Evolutionary conservation across 2,797 vertebrate species (phyloP).

Genomic region (Perodicticus potto): DNA sequence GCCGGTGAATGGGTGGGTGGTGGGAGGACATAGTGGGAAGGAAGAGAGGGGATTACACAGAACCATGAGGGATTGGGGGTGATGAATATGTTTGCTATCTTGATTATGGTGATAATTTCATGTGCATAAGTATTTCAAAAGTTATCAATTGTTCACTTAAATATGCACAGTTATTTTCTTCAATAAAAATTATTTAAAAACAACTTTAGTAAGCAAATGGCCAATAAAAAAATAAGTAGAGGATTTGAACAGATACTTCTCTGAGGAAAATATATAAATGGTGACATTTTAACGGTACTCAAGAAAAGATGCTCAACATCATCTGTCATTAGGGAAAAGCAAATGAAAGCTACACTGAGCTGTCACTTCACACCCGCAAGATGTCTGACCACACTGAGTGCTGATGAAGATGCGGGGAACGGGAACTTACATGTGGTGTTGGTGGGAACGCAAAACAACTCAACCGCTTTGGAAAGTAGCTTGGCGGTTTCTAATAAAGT

Average conservation of each 20-base stretch:
- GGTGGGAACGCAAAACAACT: background rate
- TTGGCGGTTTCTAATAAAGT: background rate
- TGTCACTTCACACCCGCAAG: background rate
- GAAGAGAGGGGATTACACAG: background rate
- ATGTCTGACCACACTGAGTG: background rate
- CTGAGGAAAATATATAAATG: background rate
- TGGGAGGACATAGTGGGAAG: fast-evolving
- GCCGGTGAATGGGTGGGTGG: background rate
- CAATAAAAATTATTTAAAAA: background rate
- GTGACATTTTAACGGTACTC: background rate
- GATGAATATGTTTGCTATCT: background rate
- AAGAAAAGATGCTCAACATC: background rate
- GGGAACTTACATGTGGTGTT: background rate
- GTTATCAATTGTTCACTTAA: background rate
- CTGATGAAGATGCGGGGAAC: background rate
- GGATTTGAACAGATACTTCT: background rate
- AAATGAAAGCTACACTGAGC: background rate
- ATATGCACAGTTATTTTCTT: background rate
- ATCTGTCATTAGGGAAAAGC: background rate
- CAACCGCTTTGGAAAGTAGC: background rate
- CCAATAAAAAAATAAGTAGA: background rate
- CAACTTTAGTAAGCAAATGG: background rate
- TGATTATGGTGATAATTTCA: background rate
- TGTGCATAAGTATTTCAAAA: background rate
- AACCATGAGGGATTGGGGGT: background rate